Conservation (phyloP, 2,888 invertebrate genomes). For the Ophion costatus region DNA sequence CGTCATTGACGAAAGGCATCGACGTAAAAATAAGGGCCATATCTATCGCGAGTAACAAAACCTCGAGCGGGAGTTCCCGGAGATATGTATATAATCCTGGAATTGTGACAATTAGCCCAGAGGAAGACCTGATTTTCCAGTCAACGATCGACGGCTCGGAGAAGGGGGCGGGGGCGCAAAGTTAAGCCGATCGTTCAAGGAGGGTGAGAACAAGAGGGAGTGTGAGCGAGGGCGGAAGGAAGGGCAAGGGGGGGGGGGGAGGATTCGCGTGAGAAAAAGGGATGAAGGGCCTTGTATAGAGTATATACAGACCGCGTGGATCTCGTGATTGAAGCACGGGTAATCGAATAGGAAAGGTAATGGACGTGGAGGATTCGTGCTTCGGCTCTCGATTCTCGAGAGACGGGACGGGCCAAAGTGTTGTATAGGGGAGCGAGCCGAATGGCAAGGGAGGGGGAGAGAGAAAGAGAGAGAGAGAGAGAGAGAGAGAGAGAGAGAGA, state of each 20-base stretch:
- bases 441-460: slow-evolving; percentile 39
- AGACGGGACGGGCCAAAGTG: slow-evolving; percentile 57
- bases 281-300: slow-evolving; percentile 18
- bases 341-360: slow-evolving; percentile 71
- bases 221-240: slow-evolving; percentile 20
- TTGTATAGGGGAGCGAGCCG: slow-evolving; percentile 41
- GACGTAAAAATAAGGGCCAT: too few relatives aligned
- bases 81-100: slow-evolving; percentile 5
- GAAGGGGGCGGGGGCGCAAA: slow-evolving; percentile 59
- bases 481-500: slow-evolving; percentile 28
- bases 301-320: slow-evolving; percentile 28
- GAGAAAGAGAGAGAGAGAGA: slow-evolving; percentile 44
- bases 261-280: slow-evolving; percentile 40
- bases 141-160: slow-evolving; percentile 40
- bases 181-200: slow-evolving; percentile 53
- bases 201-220: slow-evolving; percentile 29
- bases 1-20: too few relatives aligned
- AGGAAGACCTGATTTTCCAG: slow-evolving; percentile 59
- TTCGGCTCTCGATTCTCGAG: slow-evolving; percentile 59
- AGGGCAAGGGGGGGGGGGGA: slow-evolving; percentile 11
- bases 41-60: too few relatives aligned
- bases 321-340: slow-evolving; percentile 69
- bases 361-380: slow-evolving; percentile 68
- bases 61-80: too few relatives aligned
- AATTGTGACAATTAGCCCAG: slow-evolving; percentile 55